phyloP scores from a whole-genome alignment of 2,113 vertebrate species.

The Talpa occidentalis region DNA sequence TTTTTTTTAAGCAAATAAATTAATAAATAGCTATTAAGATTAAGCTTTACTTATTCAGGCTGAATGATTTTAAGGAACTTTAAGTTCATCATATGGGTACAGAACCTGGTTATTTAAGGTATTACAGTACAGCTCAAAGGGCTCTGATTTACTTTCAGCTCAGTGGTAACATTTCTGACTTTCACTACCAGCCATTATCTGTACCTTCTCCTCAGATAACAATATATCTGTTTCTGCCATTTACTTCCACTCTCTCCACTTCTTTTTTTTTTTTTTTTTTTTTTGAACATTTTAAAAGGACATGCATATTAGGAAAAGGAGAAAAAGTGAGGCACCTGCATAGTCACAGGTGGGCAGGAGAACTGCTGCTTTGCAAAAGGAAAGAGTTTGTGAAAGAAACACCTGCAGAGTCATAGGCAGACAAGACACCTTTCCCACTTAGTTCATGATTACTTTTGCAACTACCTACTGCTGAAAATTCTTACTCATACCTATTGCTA shows the following conservation, averaged over 20 bases:
- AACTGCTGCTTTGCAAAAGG: no score
- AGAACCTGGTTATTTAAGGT: background rate
- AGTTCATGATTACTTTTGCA: background rate
- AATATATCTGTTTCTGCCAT: background rate
- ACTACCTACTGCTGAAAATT: background rate
- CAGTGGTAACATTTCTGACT: background rate
- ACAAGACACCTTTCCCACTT: no score
- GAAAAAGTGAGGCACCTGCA: no score
- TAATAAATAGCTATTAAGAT: background rate
- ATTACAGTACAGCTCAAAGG: background rate
- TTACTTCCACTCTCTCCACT: background rate
- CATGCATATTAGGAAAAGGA: no score
- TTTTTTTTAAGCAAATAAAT: slow-evolving; percentile 33
- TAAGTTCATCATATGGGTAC: background rate
- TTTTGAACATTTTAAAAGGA: no score
- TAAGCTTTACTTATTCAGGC: background rate
- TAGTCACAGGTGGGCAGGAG: no score
- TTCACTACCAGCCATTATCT: background rate
- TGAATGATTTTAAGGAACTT: background rate
- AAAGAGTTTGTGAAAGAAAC: no score
- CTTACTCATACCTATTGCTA: background rate
- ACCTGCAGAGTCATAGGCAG: no score
- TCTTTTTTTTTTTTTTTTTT: no score
- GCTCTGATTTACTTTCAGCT: background rate
- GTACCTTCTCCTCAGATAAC: background rate